Evolutionary conservation across 2,797 vertebrate species (phyloP), one percentile per base, ranked within the genome.

Genomic region (Liparis tanakae): DNA sequence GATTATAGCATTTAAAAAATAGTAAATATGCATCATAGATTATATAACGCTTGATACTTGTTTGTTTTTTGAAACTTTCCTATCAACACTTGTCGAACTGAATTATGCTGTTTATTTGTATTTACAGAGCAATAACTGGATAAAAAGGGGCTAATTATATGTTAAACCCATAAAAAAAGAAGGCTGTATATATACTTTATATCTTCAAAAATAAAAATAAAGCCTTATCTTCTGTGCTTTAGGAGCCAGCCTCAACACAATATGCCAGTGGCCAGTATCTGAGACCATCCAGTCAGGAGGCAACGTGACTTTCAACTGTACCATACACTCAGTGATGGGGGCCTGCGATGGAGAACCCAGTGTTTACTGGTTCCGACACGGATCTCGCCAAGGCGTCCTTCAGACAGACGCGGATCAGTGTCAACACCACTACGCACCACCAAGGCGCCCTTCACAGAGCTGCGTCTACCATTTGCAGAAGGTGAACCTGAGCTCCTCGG

Each of bases 291-390:
- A 74, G 7, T 25, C 30, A 5, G 88, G 88, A 15, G 79, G 60
- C 53, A 84, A 80, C 8, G 76, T 84, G 71, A 77, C 62, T 34
- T 36, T 93, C 25, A 80, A 62, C 69, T 93, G 91, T 22, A 87
- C 85, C 6, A 60, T 91, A 1, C 25, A 70, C 10, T 60, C 58
- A 10, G 39, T 41, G 39, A 41, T 13, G 39, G 57, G 76, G 25
- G 63, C 44, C 54, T 91, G 89, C 65, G 67, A 64, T 6, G 81
- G 36, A 72, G 74, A 76, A 15, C 74, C 55, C 58, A 79, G 53
- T 12, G 82, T 93, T 33, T 86, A 84, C 81, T 93, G 88, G 91
- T 81, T 92, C 64, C 81, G 72, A 76, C 56, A 46, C 1, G 76
- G 73, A 34, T 53, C 64, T 51, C 68, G 1, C 20, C 82, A 80